Base-by-base conservation (phyloP, 2,113 vertebrate genomes). In the Dromas ardeola region DNA sequence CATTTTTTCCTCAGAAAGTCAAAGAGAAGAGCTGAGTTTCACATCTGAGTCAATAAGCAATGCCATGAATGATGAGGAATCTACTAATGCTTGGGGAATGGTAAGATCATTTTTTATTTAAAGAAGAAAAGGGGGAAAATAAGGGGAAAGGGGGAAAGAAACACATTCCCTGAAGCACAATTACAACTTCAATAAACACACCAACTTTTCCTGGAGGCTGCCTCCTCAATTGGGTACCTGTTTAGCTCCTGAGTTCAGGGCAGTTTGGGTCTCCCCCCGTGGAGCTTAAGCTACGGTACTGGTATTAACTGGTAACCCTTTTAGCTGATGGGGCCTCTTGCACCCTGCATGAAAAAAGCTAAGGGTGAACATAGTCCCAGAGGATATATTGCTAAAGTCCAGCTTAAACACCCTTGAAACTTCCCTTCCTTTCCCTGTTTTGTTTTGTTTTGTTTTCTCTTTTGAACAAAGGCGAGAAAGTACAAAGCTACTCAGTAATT, bases 1-100 rank as follows among this genome's bases (percentile, higher is more conserved):
- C 2, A 2, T 69, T 84, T 27, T 74, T 74, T 79, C 52, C 55
- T 78, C 19, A 9, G 58, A 93, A 86, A 79, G 30, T 45, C 61
- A n/a, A 25, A 72, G 18, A 83, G 43, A 70, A 93, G 27, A 89
- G 27, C 26, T 27, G 56, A 65, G 23, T 76, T 95, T 76, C 77
- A 61, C 14, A 40, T 67, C 38, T 43, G 70, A 84, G 9, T 67
- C 38, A 81, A 81, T 16, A 78, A 84, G 47, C 19, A 95, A 69
- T 52, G 38, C 18, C 2, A 0, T 13, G 19, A 76, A 59, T 0
- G 0, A 61, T 2, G 2, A 63, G 81, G 81, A 58, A 45, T 13
- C 15, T 61, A 59, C 38, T 47, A 42, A 81, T 1, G 1, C 21
- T 71, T 89, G n/a, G 50, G 11, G 32, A 84, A 89, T 10, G 14